phyloP scores from a whole-genome alignment of 2,113 vertebrate genomes.

The Oryzias curvinotus region DNA sequence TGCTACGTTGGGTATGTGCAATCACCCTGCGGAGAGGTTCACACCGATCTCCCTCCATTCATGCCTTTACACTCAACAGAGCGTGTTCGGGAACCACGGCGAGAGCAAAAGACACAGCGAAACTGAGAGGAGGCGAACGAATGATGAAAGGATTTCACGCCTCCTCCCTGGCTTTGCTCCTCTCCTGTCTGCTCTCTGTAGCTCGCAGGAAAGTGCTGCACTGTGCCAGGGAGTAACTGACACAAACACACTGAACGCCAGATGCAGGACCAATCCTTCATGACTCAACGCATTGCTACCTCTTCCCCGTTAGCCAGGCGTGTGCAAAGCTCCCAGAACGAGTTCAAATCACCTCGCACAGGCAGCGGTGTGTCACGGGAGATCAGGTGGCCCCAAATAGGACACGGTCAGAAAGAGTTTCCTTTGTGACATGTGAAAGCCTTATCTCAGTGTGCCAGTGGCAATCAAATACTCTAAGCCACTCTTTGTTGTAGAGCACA shows the following conservation, averaged over 20 bases:
- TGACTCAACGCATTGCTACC: conserved; percentile 28
- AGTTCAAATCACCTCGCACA: conserved; percentile 17
- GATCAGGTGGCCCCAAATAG: conserved; percentile 26
- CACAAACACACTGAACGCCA: conserved; percentile 36
- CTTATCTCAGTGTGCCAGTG: conserved; percentile 21
- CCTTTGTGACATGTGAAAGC: conserved; percentile 34
- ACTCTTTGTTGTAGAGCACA: conserved; percentile 30
- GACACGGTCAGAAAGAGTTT: conserved; percentile 15
- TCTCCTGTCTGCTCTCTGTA: conserved; percentile 51
- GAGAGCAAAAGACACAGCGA: conserved; percentile 36
- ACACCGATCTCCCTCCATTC: conserved; percentile 20
- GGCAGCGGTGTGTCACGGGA: conserved; percentile 9
- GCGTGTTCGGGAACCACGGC: conserved; percentile 40
- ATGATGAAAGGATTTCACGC: conserved; percentile 61
- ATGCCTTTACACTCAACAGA: conserved; percentile 52
- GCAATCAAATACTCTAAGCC: conserved; percentile 12
- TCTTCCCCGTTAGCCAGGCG: conserved; percentile 22
- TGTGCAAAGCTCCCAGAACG: conserved; percentile 14
- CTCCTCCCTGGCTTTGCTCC: conserved; percentile 40
- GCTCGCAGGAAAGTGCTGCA: conserved; percentile 36
- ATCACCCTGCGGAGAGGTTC: conserved; percentile 32
- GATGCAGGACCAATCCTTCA: conserved; percentile 24
- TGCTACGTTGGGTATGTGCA: conserved; percentile 15
- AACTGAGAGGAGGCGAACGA: conserved; percentile 37
- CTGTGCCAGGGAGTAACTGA: conserved; percentile 47